phyloP scores from a whole-genome alignment of 1,140 invertebrate species.

The Drosophila nigromelanica region DNA sequence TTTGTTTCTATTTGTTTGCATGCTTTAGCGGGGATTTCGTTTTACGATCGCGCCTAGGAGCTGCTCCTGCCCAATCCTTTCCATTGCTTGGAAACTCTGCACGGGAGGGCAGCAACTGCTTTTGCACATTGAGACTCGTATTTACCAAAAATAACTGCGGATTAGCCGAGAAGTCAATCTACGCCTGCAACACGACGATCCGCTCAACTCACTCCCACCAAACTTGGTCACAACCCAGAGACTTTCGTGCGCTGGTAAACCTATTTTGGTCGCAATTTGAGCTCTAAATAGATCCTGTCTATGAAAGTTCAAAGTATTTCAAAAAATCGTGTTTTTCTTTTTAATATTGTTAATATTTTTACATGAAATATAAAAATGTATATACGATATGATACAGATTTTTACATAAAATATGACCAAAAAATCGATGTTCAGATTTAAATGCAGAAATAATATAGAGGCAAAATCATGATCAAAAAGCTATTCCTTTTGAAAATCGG shows the following conservation, averaged over 20 bases:
- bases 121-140: slow-evolving; percentile 40
- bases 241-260: neutral
- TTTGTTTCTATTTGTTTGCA: slow-evolving; percentile 77
- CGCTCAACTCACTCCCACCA: neutral
- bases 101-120: slow-evolving; percentile 35
- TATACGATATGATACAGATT: no score
- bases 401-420: no score
- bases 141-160: slow-evolving; percentile 67
- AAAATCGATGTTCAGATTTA: no score
- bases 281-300: no score
- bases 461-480: no score
- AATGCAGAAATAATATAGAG: no score
- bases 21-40: slow-evolving; percentile 75
- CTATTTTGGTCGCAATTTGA: no score
- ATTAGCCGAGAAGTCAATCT: slow-evolving; percentile 70
- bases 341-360: no score
- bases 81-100: slow-evolving; percentile 14
- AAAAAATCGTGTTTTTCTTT: no score
- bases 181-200: slow-evolving; percentile 5
- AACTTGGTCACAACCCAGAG: neutral
- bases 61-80: slow-evolving; percentile 1
- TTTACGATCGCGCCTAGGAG: slow-evolving; percentile 54
- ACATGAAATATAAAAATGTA: no score
- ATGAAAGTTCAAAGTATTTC: no score
- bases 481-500: no score